These are phyloP conservation scores for Styela clava DNA, from an alignment of 23 tunicate species.

Conservation along the genomic window DNA sequence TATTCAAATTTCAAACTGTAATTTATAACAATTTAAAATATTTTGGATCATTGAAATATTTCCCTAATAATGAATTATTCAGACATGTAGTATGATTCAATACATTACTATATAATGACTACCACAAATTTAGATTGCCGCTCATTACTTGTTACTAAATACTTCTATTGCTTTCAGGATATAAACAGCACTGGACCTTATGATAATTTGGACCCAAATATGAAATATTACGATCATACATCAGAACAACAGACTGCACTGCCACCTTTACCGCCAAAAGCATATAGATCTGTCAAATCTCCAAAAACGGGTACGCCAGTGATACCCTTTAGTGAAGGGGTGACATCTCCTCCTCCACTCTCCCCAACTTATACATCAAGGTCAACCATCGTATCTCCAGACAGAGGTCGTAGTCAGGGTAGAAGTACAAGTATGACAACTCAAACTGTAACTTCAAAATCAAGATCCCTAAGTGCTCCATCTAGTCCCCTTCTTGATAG, in stretches of 20 bases:
- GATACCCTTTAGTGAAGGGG: constrained; percentile 27
- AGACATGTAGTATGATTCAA: too few species aligned
- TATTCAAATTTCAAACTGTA: too few species aligned
- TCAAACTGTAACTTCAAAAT: constrained; percentile 11
- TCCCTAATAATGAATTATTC: too few species aligned
- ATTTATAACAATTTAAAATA: too few species aligned
- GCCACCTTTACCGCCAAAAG: constrained; percentile 36
- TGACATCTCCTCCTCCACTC: constrained; percentile 29
- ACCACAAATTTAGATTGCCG: too few species aligned
- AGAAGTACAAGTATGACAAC: background rate
- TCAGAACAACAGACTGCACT: background rate
- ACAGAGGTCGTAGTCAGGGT: background rate
- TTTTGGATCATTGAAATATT: too few species aligned
- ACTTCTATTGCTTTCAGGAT: too few species aligned
- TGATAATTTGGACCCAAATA: constrained; percentile 37
- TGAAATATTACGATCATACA: background rate
- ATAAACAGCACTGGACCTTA: constrained; percentile 64
- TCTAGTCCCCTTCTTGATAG: constrained; percentile 63
- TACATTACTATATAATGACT: too few species aligned
- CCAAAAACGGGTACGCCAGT: constrained; percentile 21
- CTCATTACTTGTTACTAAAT: too few species aligned
- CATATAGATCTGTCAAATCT: constrained; percentile 45
- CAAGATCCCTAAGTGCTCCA: constrained; percentile 71
- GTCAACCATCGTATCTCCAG: background rate
- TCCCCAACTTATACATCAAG: background rate